These are phyloP conservation scores for Tetraodon nigroviridis DNA, from an alignment of 2,113 vertebrate species.

Conservation along the genomic window DNA sequence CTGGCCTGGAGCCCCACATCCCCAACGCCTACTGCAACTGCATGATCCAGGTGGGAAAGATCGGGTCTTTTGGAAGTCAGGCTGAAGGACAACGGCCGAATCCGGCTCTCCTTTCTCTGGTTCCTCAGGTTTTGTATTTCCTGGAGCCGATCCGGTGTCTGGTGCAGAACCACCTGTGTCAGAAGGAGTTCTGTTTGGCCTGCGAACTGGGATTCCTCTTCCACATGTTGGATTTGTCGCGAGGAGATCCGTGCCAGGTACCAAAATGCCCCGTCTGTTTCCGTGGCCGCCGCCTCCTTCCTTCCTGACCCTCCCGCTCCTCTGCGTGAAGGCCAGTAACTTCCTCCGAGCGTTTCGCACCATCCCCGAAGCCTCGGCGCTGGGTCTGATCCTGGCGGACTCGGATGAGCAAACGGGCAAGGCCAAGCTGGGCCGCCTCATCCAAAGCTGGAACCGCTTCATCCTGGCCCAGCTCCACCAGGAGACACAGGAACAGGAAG, in stretches of 20 bases:
- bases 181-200: conserved; percentile 97
- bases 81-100: background rate
- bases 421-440: conserved; percentile 85
- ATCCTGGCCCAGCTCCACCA: conserved; percentile 98
- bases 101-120: background rate
- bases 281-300: background rate
- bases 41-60: conserved; percentile 88
- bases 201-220: conserved; percentile 97
- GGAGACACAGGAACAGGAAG: conserved; percentile 96
- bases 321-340: conserved; percentile 84
- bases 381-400: conserved; percentile 93
- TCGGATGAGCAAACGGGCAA: conserved; percentile 96
- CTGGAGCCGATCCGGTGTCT: conserved; percentile 92
- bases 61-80: background rate
- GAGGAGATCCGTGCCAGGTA: conserved; percentile 97
- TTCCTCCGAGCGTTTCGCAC: conserved; percentile 96
- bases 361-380: conserved; percentile 92
- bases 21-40: conserved; percentile 99
- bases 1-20: conserved; percentile 97
- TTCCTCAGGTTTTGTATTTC: conserved; percentile 87
- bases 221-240: conserved; percentile 95
- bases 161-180: conserved; percentile 97
- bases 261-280: background rate
- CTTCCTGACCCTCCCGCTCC: background rate
- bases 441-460: conserved; percentile 98